Conservation (phyloP, 2,113 vertebrate species). For the Saccopteryx leptura region DNA sequence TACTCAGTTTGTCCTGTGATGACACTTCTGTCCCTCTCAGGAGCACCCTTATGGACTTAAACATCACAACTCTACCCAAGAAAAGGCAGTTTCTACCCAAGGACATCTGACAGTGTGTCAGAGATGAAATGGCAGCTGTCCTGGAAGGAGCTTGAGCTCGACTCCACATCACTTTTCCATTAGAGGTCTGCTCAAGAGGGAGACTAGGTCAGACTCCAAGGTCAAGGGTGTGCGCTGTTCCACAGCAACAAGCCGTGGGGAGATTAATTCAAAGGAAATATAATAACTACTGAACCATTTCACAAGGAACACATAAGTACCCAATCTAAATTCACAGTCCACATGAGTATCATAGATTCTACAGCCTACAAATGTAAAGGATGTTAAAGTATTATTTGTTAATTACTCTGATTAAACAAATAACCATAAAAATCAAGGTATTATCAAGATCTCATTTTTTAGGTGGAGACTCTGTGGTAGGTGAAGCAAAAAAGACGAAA, state of each 20-base stretch:
- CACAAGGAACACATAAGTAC: conserved; percentile 36
- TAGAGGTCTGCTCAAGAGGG: conserved; percentile 46
- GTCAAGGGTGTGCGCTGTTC: conserved; percentile 62
- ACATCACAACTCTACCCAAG: not conserved
- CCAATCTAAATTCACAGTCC: conserved; percentile 73
- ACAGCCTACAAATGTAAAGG: conserved; percentile 33
- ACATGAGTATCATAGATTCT: not conserved
- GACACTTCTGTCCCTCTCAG: not conserved
- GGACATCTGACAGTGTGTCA: conserved; percentile 8
- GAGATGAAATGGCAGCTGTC: not conserved
- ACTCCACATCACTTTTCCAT: not conserved
- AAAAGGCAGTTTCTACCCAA: conserved; percentile 1
- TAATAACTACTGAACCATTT: conserved; percentile 66
- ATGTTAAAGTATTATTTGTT: conserved; percentile 8
- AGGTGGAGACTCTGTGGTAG: conserved; percentile 23
- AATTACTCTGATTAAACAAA: conserved; percentile 24
- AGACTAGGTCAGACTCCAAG: conserved; percentile 65
- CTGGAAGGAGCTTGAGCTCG: not conserved
- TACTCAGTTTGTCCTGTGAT: not conserved
- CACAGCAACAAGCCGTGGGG: conserved; percentile 45
- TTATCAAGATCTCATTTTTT: not conserved
- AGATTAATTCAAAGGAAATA: conserved; percentile 71
- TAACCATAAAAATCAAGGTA: not conserved
- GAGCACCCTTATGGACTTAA: not conserved
- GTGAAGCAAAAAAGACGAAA: conserved; percentile 17